A percentile compares a stretch with the other conserved stretches of the same genome.
These are phyloP conservation scores for Tachina fera DNA, from an alignment of 2,888 invertebrate species.

Conservation along the genomic window DNA sequence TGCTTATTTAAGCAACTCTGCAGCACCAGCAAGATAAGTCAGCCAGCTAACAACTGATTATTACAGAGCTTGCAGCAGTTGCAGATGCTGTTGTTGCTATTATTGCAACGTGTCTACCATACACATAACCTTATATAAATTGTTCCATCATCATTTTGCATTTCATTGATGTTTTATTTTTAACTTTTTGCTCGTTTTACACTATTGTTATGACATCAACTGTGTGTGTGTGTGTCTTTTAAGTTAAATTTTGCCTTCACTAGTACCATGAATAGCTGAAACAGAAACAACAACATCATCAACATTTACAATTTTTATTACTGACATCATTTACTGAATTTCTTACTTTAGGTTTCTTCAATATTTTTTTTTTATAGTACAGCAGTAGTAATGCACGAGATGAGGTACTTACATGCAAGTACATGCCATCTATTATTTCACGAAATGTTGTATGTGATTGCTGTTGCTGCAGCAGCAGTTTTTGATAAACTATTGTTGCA, in stretches of 20 bases:
- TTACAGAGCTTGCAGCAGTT: constrained; percentile 16
- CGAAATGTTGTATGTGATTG: constrained; percentile 9
- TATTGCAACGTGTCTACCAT: constrained; percentile 48
- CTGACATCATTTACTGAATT: constrained; percentile 31
- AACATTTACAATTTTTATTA: constrained; percentile 47
- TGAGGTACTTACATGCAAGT: constrained; percentile 42
- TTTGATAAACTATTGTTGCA: constrained; percentile 32
- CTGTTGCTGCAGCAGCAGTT: constrained; percentile 22
- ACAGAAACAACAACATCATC: constrained; percentile 7
- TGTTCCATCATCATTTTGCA: constrained; percentile 46
- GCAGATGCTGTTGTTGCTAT: not conserved
- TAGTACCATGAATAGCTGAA: constrained; percentile 10
- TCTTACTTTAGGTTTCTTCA: not conserved
- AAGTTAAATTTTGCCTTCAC: not conserved
- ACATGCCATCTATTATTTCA: constrained; percentile 33
- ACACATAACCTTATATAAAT: constrained; percentile 58
- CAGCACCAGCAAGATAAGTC: constrained; percentile 6
- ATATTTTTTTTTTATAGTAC: constrained; percentile 3
- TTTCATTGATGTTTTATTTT: not conserved
- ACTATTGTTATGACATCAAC: constrained; percentile 56
- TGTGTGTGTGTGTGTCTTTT: constrained; percentile 10
- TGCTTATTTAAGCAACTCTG: constrained; percentile 15
- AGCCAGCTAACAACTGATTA: constrained; percentile 40
- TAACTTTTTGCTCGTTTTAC: constrained; percentile 36
- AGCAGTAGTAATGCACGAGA: constrained; percentile 38